These are phyloP conservation scores for Parthenolecanium corni DNA, from an alignment of 2,888 invertebrate genomes.

Conservation along the genomic window DNA sequence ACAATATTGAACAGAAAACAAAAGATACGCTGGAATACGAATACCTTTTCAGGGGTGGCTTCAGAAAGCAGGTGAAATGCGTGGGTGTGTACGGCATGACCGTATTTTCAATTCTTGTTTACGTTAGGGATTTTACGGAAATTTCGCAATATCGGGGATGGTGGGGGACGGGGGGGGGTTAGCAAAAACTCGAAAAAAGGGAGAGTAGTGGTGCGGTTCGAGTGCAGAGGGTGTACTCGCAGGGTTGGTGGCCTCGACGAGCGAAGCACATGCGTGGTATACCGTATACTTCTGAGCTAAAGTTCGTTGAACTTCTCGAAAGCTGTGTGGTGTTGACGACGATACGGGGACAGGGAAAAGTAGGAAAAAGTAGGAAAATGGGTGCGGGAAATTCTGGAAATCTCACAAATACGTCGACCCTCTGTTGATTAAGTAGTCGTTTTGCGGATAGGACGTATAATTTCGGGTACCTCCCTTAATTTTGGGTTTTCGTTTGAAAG, in stretches of 20 bases:
- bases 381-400: slow-evolving; percentile 19
- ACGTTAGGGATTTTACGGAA: no score
- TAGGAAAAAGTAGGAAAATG: neutral
- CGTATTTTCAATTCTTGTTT: neutral
- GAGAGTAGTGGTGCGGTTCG: neutral
- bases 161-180: neutral
- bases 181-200: no score
- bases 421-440: slow-evolving; percentile 25
- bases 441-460: slow-evolving; percentile 29
- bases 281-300: slow-evolving; percentile 6
- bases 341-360: neutral
- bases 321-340: neutral
- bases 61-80: no score
- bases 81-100: no score
- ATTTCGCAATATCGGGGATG: no score
- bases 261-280: slow-evolving; percentile 18
- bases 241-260: neutral
- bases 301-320: slow-evolving; percentile 20
- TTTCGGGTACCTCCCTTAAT: slow-evolving; percentile 21
- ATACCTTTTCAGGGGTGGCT: no score
- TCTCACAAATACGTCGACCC: slow-evolving; percentile 10
- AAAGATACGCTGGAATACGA: no score
- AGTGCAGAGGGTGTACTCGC: neutral
- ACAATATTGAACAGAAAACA: no score
- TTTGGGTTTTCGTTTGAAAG: neutral